Percentiles rank a stretch among this genome's conserved stretches.
Conservation (phyloP, 2,797 vertebrate genomes). For the Megaceryle alcyon region DNA sequence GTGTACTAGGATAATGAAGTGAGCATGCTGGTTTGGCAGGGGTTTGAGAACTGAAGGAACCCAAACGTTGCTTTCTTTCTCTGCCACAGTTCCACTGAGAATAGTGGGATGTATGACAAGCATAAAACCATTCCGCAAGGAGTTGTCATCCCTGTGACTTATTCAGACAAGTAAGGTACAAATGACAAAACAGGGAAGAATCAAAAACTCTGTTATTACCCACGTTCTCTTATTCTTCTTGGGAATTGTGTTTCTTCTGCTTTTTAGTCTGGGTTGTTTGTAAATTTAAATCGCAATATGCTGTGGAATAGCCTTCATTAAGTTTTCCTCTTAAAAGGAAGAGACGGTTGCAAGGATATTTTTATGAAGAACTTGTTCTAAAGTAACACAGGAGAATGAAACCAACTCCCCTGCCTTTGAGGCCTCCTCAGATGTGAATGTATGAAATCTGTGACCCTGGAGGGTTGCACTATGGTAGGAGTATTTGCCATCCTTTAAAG, state of each 20-base stretch:
- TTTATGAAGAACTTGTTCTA: background rate
- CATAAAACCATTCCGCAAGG: background rate
- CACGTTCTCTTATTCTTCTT: background rate
- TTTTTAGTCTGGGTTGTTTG: background rate
- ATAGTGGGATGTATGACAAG: background rate
- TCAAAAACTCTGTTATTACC: background rate
- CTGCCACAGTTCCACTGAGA: background rate
- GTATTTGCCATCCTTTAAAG: background rate
- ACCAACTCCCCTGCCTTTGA: background rate
- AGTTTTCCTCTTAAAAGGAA: background rate
- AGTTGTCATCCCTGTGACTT: background rate
- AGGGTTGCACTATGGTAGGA: background rate
- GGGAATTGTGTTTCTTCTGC: background rate
- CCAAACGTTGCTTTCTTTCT: background rate
- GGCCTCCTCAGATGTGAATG: background rate
- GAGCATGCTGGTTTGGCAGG: background rate
- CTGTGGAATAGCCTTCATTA: background rate
- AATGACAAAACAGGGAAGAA: background rate
- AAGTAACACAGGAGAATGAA: background rate
- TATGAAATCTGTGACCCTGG: background rate
- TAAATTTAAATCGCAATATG: background rate
- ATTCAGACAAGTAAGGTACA: background rate
- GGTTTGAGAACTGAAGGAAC: background rate
- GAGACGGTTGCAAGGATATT: background rate
- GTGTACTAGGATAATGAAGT: background rate